Percentiles rank a stretch among this genome's conserved stretches.
Evolutionary conservation across 2,113 vertebrate genomes (phyloP).

Genomic region (Equus przewalskii): DNA sequence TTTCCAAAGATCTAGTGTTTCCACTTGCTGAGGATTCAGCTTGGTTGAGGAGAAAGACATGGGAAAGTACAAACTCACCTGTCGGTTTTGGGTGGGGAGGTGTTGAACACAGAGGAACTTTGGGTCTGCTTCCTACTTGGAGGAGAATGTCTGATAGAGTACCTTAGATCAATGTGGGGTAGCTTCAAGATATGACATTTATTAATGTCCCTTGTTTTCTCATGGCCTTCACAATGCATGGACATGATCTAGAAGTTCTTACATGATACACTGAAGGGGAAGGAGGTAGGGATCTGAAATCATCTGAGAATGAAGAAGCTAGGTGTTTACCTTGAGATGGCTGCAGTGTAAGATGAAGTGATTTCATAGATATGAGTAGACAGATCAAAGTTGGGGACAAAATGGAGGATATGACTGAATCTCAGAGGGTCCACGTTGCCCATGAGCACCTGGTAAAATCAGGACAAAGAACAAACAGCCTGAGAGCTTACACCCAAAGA

Average conservation of each 20-base stretch:
- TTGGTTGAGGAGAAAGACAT: neutral
- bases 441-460: neutral
- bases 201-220: neutral
- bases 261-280: neutral
- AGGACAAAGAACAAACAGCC: neutral
- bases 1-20: neutral
- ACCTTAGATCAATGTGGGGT: neutral
- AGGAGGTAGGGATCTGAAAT: neutral
- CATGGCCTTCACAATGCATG: neutral
- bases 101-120: neutral
- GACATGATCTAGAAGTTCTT: neutral
- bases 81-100: neutral
- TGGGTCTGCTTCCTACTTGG: neutral
- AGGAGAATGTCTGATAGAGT: neutral
- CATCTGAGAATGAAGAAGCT: neutral
- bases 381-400: neutral
- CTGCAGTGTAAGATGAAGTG: neutral
- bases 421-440: neutral
- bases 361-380: neutral
- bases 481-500: neutral
- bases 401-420: neutral
- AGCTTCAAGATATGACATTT: neutral
- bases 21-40: neutral
- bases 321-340: neutral
- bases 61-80: neutral